Conservation (phyloP, 2,888 invertebrate genomes). For the Leptopilina syphax region DNA sequence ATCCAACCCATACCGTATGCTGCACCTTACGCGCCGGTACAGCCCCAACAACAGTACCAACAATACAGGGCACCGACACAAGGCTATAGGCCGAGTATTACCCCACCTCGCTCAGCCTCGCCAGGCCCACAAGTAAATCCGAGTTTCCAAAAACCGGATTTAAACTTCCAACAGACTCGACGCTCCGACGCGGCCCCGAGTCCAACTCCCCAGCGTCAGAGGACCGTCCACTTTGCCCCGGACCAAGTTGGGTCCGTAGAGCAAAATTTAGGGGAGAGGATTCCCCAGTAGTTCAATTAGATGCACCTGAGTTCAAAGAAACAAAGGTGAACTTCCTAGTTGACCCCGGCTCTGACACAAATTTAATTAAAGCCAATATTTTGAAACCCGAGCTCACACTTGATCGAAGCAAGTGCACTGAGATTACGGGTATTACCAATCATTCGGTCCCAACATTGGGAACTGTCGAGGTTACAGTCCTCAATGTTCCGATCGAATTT, state of each 20-base stretch:
- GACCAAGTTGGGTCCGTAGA: not conserved
- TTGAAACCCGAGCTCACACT: not conserved
- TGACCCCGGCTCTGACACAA: not conserved
- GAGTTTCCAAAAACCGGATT: not conserved
- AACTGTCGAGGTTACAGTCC: not conserved
- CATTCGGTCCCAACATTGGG: not conserved
- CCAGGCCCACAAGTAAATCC: not conserved
- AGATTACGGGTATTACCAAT: not conserved
- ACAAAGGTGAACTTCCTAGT: not conserved
- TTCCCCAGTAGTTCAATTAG: not conserved
- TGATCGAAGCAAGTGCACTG: not conserved
- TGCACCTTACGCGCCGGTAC: too few relatives aligned
- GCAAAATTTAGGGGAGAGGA: not conserved
- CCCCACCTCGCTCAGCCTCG: not conserved
- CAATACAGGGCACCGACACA: not conserved
- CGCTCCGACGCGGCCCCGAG: not conserved
- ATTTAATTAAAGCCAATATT: not conserved
- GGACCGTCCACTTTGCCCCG: not conserved
- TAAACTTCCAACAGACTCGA: not conserved
- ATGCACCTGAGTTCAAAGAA: not conserved
- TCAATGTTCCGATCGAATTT: not conserved
- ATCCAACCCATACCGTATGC: too few relatives aligned
- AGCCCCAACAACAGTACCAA: not conserved
- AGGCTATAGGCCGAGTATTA: not conserved
- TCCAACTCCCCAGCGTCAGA: not conserved